Base-by-base conservation (phyloP, 2,888 invertebrate species). In the Parnassius apollo region DNA sequence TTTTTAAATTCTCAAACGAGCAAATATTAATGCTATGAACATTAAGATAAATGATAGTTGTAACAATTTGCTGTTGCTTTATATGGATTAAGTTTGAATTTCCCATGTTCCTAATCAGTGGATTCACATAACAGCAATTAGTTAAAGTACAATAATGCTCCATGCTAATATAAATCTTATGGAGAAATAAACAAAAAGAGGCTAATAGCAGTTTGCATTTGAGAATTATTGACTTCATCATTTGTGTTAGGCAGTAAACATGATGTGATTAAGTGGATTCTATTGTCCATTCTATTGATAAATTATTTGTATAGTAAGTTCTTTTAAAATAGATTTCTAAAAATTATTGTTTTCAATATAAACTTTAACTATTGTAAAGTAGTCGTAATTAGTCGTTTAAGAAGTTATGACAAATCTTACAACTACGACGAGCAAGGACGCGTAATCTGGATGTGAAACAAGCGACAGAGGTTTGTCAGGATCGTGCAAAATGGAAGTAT, bases 21-120 rank as follows among this genome's bases (percentile, higher is more conserved):
- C 62, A 44, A 44, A 44, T 45, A 44, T 18, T 46, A 42, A 50
- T 18, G 10, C 9, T 50, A 18, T 46, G 45, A 12, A 54, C 55
- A 59, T 63, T 59, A 59, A 52, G 63, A 63, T 63, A 59, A 55
- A 45, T 45, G 0, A 12, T 22, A 52, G 60, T 60, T 9, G 9
- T 13, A 9, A 55, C 46, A 45, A 52, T 57, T 48, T n/a, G 57
- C n/a, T 48, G 45, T 42, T 54, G 13, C 1, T 18, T 51, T 50
- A 4, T 51, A 52, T 51, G 44, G 13, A 57, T 13, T 57, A 59
- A 46, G 49, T 35, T n/a, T 48, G 7, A 48, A 25, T 42, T 12
- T 44, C 52, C 55, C 42, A 18, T 22, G 44, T 13, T 10, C 3
- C 22, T 22, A 11, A 22, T 10, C 22, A 10, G 25, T 25, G 12